Evolutionary conservation across 64 coral and sea anemone species (phyloP).

Genomic region (Actinia equina): DNA sequence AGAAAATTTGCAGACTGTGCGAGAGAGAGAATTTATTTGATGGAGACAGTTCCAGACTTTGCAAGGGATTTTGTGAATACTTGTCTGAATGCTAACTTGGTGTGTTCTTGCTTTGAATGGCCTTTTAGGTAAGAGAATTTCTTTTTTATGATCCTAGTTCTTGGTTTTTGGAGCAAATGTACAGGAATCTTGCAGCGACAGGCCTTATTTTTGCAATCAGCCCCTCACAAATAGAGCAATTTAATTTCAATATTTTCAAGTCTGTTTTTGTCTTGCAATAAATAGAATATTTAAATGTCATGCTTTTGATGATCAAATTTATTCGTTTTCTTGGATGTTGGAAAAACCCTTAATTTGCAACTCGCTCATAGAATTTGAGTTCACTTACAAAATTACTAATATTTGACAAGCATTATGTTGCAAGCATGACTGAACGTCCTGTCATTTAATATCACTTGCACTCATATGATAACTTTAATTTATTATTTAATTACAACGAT

Average conservation of each 20-base stretch:
- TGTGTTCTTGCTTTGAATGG: conserved; percentile 61
- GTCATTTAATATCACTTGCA: background rate
- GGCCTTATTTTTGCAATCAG: background rate
- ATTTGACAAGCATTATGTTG: background rate
- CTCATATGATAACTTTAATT: background rate
- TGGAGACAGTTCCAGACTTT: conserved; percentile 90
- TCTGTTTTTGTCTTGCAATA: background rate
- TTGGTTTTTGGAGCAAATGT: background rate
- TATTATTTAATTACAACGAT: background rate
- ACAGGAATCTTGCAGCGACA: background rate
- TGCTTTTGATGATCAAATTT: background rate
- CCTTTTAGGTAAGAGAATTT: conserved; percentile 63
- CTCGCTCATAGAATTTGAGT: background rate
- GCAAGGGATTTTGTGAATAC: conserved; percentile 72
- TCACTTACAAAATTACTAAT: background rate
- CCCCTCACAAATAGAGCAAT: background rate
- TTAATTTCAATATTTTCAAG: background rate
- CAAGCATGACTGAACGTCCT: background rate
- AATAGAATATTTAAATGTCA: background rate
- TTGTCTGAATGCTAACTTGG: conserved; percentile 56
- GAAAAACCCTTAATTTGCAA: background rate
- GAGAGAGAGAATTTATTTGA: background rate
- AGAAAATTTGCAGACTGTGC: background rate
- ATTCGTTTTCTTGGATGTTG: background rate
- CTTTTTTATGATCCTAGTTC: background rate